Evolutionary conservation across 2,888 invertebrate genomes (phyloP).

Genomic region (Diaperis boleti): DNA sequence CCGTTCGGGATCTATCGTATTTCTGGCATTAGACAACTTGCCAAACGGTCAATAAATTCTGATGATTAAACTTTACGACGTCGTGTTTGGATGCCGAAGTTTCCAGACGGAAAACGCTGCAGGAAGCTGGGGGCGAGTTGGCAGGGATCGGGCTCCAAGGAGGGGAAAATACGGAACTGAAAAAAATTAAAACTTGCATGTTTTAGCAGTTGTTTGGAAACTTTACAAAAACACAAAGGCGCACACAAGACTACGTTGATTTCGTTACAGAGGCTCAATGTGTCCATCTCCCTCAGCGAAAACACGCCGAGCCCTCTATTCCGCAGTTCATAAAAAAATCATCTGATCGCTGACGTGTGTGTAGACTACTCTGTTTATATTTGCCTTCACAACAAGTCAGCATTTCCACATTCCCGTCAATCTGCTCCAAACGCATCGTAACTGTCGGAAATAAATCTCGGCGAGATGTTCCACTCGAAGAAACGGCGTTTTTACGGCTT

Average conservation of each 20-base stretch:
- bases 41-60: not conserved
- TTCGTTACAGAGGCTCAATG: no score
- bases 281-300: no score
- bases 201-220: no score
- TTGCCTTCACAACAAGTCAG: slow-evolving; percentile 5
- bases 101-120: not conserved
- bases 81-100: not conserved
- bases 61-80: not conserved
- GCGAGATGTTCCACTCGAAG: slow-evolving; percentile 13
- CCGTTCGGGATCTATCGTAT: not conserved
- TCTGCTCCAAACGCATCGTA: slow-evolving; percentile 3
- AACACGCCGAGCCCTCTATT: not conserved
- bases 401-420: slow-evolving; percentile 7
- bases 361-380: not conserved
- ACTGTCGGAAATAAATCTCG: slow-evolving; percentile 17
- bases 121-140: no score
- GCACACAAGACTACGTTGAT: no score
- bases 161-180: no score
- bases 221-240: not conserved
- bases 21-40: not conserved
- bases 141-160: no score
- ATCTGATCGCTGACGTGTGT: not conserved
- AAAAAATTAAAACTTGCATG: no score
- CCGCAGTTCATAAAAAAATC: not conserved
- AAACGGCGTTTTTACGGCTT: not conserved